Evolutionary conservation across 2,113 vertebrate species (phyloP), one percentile per base, ranked within the genome.

Genomic region (Tichodroma muraria): DNA sequence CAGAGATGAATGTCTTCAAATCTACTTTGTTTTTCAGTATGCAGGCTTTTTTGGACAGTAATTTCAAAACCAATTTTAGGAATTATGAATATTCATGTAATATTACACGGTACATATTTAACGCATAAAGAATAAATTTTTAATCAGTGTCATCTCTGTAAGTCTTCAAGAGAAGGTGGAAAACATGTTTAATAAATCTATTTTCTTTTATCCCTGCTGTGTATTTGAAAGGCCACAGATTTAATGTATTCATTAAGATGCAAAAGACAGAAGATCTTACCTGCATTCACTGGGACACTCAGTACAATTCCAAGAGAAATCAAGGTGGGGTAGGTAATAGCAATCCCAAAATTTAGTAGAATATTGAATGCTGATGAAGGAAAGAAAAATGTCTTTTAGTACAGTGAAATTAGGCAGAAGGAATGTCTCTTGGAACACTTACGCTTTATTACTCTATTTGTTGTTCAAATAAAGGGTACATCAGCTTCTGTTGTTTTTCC

Each of bases 311-410:
- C 99, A 42, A 99, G 98, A 73, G 99, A 99, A 97, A 99, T 99
- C 97, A 99, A 97, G 25, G 98, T 99, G 30, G 99, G 99, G 92
- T 99, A 99, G 3, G 99, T 99, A 91, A 99, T 97, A 24, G 99
- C 99, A 61, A 99, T 98, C 92, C 99, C 99, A 97, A 99, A 99
- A 97, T 99, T 99, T 93, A 99, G 97, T 97, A 99, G 98, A 94
- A 99, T 94, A 97, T 99, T 99, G 98, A 99, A 99, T 97, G 99
- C 99, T 99, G 97, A 81, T 94, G 96, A 52, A 91, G 54, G 88
- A 93, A 96, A 85, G 68, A 72, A 88, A 94, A 91, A 4, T 59
- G 59, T 19, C 6, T 88, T 94, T 97, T 35, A 89, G n/a, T 94
- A 45, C 27, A 53, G 47, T 81, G 73, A 90, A 94, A 89, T 18